Percentiles rank a stretch among this genome's conserved stretches.
phyloP scores from a whole-genome alignment of 1,140 invertebrate genomes.

The Idris sp. region DNA sequence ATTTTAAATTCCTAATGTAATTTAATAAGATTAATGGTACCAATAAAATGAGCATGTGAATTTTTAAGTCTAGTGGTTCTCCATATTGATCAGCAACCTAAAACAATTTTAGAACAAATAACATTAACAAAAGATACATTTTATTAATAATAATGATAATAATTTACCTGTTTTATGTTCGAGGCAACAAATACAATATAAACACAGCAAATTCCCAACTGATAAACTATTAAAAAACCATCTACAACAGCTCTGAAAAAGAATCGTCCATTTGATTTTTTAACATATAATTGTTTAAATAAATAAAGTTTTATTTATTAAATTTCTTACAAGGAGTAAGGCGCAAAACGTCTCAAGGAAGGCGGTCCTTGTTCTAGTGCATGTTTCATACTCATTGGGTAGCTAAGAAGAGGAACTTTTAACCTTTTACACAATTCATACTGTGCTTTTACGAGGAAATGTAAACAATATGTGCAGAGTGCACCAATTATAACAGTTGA shows the following conservation, averaged over 20 bases:
- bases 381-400: constrained; percentile 84
- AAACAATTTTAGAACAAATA: too few relatives aligned
- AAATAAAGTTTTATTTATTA: neutral
- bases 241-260: constrained; percentile 81
- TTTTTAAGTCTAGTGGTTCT: constrained; percentile 71
- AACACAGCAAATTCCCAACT: constrained; percentile 93
- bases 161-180: constrained; percentile 83
- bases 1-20: constrained; percentile 87
- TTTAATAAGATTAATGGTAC: constrained; percentile 85
- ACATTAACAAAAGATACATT: constrained; percentile 23
- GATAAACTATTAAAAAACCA: constrained; percentile 87
- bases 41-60: constrained; percentile 82
- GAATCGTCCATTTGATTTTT: too few relatives aligned
- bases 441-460: constrained; percentile 84
- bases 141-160: neutral
- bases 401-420: constrained; percentile 84
- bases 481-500: constrained; percentile 85
- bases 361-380: constrained; percentile 84
- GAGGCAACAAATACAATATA: constrained; percentile 91
- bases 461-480: constrained; percentile 89
- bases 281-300: constrained; percentile 3
- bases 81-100: constrained; percentile 77
- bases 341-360: constrained; percentile 80
- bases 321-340: constrained; percentile 78
- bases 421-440: constrained; percentile 84